phyloP scores from a whole-genome alignment of 2,888 invertebrate species.

The Hyalella azteca region DNA sequence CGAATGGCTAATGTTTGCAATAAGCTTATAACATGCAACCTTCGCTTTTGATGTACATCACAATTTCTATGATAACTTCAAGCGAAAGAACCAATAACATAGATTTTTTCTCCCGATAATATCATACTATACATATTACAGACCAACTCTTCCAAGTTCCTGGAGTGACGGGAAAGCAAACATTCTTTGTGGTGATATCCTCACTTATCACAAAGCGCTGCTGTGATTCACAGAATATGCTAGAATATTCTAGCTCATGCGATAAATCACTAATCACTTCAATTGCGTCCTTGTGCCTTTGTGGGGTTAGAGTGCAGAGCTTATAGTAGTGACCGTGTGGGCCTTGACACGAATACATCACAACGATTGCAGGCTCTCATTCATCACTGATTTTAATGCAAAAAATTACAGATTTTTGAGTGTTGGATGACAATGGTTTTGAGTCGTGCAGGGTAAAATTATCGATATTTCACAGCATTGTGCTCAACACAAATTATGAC shows the following conservation, averaged over 20 bases:
- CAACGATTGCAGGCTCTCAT: neutral
- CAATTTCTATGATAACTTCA: no score
- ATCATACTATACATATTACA: no score
- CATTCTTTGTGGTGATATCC: constrained; percentile 1
- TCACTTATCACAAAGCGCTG: neutral
- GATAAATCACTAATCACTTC: neutral
- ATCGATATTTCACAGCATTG: neutral
- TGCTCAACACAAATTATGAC: neutral
- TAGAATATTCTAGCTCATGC: neutral
- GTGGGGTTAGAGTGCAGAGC: no score
- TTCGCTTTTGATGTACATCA: no score
- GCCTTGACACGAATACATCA: neutral
- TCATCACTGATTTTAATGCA: neutral
- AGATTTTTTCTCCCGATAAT: no score
- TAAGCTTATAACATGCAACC: no score
- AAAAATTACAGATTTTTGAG: neutral
- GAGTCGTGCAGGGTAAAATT: neutral
- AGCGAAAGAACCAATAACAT: no score
- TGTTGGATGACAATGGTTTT: neutral
- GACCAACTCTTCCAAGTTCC: no score
- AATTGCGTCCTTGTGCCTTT: neutral
- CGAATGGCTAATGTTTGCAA: no score
- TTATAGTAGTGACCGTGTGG: neutral
- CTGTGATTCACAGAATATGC: neutral
- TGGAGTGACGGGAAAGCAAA: no score